Base-by-base conservation (phyloP, 2,888 invertebrate species). In the Stenichneumon culpator region DNA sequence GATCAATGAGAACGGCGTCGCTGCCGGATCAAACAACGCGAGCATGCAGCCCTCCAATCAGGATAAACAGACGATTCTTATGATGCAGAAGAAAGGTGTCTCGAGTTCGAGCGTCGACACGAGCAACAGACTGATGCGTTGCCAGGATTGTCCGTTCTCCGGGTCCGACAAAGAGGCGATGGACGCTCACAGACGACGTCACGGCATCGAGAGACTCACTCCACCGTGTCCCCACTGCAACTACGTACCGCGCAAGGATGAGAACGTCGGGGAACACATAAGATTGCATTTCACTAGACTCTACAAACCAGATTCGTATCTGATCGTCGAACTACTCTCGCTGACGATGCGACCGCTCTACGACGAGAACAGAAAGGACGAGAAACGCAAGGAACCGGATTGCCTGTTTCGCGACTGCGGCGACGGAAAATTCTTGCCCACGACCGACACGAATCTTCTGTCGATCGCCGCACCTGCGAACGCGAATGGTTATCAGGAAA, bases 141-240 rank as follows among this genome's bases (percentile, higher is more conserved):
- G 93, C 65, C 90, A 88, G 4, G 91, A 84, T 39, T 93, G 93
- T 72, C 93, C 93, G 0, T 93, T 91, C 69, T 89, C 91, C 3
- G 89, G 90, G 0, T 75, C 63, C 6, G 93, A 93, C 52, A 93
- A 92, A 75, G 93, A 93, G 0, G 80, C 82, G 5, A 87, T 93
- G 88, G 93, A 93, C 50, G 88, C 89, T 4, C 93, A 93, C 36
- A 92, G 91, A 65, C 90, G 93, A 52, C 90, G 93, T 5, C 93
- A 93, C 75, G 93, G 93, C 0, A 92, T 93, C 57, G 93, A 93
- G 39, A 89, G 93, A 36, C 88, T 93, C 67, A 93, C 91, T 0
- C 92, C 93, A 5, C 88, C 92, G 0, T 93, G 93, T 79, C 93
- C 93, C 0, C 93, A 93, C 50, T 93, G 93, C 84, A 92, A 93